Percentiles rank a stretch among this genome's conserved stretches.
These are phyloP conservation scores for Thryonomys swinderianus DNA, from an alignment of 2,113 vertebrate species.

Conservation along the genomic window DNA sequence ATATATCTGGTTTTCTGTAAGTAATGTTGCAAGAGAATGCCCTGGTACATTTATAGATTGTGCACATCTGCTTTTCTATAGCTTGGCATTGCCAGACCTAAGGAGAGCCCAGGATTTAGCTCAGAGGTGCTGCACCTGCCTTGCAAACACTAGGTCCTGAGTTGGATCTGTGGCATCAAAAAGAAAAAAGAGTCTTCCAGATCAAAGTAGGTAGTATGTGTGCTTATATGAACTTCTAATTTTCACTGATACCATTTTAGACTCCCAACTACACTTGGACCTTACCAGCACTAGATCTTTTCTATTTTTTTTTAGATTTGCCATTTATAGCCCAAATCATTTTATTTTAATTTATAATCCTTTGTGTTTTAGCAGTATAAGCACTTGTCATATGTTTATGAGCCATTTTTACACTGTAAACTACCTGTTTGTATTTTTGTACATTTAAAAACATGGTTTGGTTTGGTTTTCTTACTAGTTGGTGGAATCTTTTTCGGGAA, in stretches of 20 bases:
- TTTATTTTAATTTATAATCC: background rate
- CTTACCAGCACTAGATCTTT: background rate
- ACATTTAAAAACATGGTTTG: background rate
- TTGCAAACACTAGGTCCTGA: too few relatives aligned
- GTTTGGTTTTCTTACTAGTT: background rate
- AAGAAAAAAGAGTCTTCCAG: background rate
- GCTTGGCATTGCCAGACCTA: background rate
- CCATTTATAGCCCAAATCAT: background rate
- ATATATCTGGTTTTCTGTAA: background rate
- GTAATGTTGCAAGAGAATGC: background rate
- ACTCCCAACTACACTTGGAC: background rate
- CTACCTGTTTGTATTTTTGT: conserved; percentile 34
- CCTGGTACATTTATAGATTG: background rate
- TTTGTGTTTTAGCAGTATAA: conserved; percentile 1
- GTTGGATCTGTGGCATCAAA: too few relatives aligned
- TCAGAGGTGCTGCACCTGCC: too few relatives aligned
- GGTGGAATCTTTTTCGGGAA: background rate
- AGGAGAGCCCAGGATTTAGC: background rate
- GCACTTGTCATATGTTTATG: background rate
- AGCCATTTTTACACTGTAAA: background rate
- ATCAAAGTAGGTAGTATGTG: background rate
- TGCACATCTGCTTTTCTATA: background rate
- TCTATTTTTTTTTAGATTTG: background rate
- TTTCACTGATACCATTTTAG: background rate
- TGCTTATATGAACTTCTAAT: background rate